These are phyloP conservation scores for Orchestia grillus DNA, from an alignment of 1,140 invertebrate genomes.

Conservation along the genomic window DNA sequence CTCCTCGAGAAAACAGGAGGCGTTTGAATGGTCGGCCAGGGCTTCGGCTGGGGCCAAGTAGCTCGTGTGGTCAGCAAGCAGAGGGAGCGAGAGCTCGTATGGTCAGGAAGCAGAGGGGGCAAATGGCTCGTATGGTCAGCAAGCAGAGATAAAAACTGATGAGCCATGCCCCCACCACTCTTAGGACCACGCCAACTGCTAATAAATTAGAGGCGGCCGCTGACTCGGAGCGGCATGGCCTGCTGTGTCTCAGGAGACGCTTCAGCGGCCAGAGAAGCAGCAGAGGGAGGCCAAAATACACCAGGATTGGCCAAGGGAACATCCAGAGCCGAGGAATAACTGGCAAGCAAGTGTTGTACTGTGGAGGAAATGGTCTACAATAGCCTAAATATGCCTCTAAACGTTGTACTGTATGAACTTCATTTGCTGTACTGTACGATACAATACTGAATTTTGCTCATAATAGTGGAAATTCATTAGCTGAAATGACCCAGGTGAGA, in stretches of 20 bases:
- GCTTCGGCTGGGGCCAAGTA: not conserved
- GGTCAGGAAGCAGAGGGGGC: constrained; percentile 4
- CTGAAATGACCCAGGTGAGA: no score
- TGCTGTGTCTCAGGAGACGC: not conserved
- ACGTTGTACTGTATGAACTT: not conserved
- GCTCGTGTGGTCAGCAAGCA: constrained; percentile 31
- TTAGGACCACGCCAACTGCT: not conserved
- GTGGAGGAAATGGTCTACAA: not conserved
- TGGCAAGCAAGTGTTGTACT: not conserved
- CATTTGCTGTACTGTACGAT: not conserved
- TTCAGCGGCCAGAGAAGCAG: not conserved
- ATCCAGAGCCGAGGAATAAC: not conserved
- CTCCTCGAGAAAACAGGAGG: not conserved
- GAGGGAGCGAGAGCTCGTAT: not conserved
- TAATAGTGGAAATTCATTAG: not conserved
- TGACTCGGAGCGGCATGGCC: not conserved
- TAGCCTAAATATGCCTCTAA: not conserved
- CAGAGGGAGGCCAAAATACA: not conserved
- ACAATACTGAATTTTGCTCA: not conserved
- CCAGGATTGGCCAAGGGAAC: not conserved
- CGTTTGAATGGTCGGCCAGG: not conserved
- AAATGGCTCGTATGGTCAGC: constrained; percentile 19
- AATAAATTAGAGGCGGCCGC: constrained; percentile 22
- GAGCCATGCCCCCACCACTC: constrained; percentile 31
- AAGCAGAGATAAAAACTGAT: constrained; percentile 45